These are phyloP conservation scores for Fukomys damarensis DNA, from an alignment of 2,113 vertebrate species.

Conservation along the genomic window DNA sequence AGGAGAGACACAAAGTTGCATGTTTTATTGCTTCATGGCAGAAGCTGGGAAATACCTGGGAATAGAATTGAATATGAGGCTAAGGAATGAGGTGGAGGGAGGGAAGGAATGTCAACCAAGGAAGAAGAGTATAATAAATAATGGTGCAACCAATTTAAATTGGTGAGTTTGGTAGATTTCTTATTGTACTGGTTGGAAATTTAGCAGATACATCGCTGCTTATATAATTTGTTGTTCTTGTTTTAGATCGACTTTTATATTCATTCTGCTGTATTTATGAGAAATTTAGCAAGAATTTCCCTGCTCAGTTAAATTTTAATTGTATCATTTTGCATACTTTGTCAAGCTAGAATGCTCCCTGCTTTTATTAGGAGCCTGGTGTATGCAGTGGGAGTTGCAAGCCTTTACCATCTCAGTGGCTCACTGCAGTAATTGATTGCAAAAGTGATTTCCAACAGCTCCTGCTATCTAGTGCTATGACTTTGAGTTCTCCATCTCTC, in stretches of 20 bases:
- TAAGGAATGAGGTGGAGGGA: background rate
- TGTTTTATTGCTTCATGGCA: background rate
- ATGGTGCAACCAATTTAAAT: background rate
- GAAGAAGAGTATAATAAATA: background rate
- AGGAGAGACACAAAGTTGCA: fast-evolving
- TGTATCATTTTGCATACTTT: conserved; percentile 24
- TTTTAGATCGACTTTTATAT: background rate
- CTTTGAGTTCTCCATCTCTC: background rate
- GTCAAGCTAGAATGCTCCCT: background rate
- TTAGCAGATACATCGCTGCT: background rate
- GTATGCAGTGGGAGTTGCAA: background rate
- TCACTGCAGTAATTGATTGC: background rate
- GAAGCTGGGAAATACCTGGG: background rate
- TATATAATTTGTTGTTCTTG: background rate
- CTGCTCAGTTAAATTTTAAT: background rate
- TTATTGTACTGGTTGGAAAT: background rate
- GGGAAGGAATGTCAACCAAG: background rate
- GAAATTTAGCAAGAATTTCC: background rate
- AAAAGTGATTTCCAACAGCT: conserved; percentile 72
- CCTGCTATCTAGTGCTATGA: background rate
- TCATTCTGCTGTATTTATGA: background rate
- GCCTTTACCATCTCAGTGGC: conserved; percentile 44
- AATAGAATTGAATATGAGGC: background rate
- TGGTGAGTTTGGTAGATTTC: background rate
- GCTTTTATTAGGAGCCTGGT: background rate